A percentile compares a stretch with the other conserved stretches of the same genome.
These are phyloP conservation scores for Tipula confusa DNA, from an alignment of 2,888 invertebrate species.

Conservation along the genomic window DNA sequence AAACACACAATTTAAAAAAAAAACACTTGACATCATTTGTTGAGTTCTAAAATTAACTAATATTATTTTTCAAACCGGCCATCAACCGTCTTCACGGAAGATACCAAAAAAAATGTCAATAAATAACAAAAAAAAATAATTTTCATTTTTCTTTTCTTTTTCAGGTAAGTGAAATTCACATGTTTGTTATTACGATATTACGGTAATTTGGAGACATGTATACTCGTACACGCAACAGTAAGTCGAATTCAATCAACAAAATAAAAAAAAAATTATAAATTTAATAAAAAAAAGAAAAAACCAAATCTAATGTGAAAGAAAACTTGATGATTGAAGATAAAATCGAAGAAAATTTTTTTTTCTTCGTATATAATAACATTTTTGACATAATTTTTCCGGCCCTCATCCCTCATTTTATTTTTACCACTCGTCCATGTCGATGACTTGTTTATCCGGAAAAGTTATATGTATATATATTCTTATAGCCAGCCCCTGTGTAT, in stretches of 20 bases:
- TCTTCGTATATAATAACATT: neutral
- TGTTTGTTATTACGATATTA: neutral
- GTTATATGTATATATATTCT: too few relatives aligned
- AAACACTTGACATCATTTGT: too few relatives aligned
- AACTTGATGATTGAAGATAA: neutral
- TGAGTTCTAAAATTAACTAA: neutral
- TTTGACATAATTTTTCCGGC: neutral
- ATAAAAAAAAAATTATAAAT: neutral
- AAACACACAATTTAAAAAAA: too few relatives aligned
- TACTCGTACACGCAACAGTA: neutral
- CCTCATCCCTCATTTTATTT: neutral
- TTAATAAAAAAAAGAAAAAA: neutral
- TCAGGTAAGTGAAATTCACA: neutral
- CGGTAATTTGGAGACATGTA: neutral
- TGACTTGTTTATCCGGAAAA: neutral
- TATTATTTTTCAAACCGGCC: neutral
- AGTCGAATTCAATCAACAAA: neutral
- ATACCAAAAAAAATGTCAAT: neutral
- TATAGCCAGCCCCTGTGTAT: neutral
- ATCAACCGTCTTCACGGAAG: neutral
- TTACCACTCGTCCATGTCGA: neutral
- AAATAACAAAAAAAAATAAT: neutral
- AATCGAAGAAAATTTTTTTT: neutral
- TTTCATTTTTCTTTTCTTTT: neutral
- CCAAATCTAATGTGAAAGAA: neutral